Conservation (phyloP, 1,140 invertebrate genomes). For the Leptestheria dahalacensis region DNA sequence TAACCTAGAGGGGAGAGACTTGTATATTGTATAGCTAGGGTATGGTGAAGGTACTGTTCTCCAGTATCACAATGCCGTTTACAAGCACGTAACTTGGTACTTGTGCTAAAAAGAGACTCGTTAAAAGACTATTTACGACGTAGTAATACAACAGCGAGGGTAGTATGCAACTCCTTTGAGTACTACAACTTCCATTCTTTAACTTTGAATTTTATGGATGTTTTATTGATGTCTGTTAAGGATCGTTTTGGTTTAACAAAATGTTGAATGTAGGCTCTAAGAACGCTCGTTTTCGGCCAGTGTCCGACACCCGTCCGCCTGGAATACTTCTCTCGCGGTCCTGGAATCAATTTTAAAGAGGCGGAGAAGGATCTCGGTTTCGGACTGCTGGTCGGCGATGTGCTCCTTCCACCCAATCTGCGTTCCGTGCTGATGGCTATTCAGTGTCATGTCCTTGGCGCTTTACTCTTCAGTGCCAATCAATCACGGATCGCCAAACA, state of each 20-base stretch:
- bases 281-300: constrained; percentile 40
- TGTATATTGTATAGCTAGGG: too few species aligned
- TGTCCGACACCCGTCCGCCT: constrained; percentile 39
- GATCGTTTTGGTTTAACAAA: neutral
- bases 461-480: constrained; percentile 43
- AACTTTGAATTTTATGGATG: too few species aligned
- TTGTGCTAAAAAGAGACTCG: too few species aligned
- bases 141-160: too few species aligned
- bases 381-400: constrained; percentile 42
- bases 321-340: constrained; percentile 44
- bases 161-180: too few species aligned
- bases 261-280: constrained; percentile 32
- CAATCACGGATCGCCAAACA: constrained; percentile 21
- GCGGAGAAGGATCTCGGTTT: constrained; percentile 39
- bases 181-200: too few species aligned
- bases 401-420: constrained; percentile 30
- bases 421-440: constrained; percentile 44
- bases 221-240: neutral
- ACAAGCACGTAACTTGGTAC: too few species aligned
- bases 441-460: constrained; percentile 48
- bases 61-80: too few species aligned
- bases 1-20: too few species aligned
- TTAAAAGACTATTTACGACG: too few species aligned
- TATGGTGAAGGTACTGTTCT: too few species aligned
- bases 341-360: constrained; percentile 34